These are phyloP conservation scores for Indicator maculatus DNA, from an alignment of 2,113 vertebrate genomes.

Conservation along the genomic window DNA sequence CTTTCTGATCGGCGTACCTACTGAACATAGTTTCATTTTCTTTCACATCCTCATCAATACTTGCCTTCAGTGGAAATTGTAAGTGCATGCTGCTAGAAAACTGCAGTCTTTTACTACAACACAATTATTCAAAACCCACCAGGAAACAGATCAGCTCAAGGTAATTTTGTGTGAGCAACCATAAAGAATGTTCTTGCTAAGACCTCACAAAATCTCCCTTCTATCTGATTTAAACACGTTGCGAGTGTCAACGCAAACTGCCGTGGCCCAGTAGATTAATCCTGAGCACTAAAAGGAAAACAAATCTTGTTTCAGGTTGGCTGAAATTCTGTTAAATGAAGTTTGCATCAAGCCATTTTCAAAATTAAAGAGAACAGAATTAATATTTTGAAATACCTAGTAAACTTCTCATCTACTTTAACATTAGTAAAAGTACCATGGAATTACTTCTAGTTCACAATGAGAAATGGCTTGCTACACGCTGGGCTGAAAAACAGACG, in stretches of 20 bases:
- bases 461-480: background rate
- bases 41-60: slow-evolving; percentile 43
- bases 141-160: background rate
- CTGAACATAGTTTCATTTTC: slow-evolving; percentile 15
- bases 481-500: slow-evolving; percentile 5
- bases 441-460: background rate
- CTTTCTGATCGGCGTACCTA: slow-evolving; percentile 16
- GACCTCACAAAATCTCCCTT: background rate
- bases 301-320: background rate
- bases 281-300: slow-evolving; percentile 13
- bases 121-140: slow-evolving; percentile 14
- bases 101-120: background rate
- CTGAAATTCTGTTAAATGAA: slow-evolving; percentile 14
- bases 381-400: background rate
- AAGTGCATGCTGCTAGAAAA: slow-evolving; percentile 5
- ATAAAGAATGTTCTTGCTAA: background rate
- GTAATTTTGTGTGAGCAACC: background rate
- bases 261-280: background rate
- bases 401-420: background rate
- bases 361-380: slow-evolving; percentile 5
- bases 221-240: slow-evolving; percentile 22
- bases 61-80: slow-evolving; percentile 34
- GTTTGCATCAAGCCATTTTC: background rate
- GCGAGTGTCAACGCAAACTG: slow-evolving; percentile 54
- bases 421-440: background rate